These are phyloP conservation scores for Apostichopus parvimensis DNA, from an alignment of 35 echinoderm and acorn worm genomes.

Conservation along the genomic window DNA sequence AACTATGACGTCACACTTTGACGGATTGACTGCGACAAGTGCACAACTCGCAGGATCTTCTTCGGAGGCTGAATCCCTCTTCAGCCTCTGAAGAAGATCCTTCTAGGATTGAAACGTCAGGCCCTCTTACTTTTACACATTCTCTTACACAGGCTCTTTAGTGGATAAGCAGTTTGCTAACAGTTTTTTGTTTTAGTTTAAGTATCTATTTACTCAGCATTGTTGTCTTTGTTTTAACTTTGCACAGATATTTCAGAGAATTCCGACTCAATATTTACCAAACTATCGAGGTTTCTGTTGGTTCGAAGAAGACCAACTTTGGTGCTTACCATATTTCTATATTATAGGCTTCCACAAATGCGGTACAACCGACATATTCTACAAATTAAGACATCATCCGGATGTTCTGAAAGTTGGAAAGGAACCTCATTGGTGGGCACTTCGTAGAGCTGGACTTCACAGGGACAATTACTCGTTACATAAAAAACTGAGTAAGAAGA, in stretches of 20 bases:
- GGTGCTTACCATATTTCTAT: slow-evolving; percentile 38
- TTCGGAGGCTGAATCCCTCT: too few species aligned
- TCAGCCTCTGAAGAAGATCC: too few species aligned
- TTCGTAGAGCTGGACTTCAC: neutral
- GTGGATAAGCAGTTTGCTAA: too few species aligned
- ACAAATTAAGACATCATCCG: slow-evolving; percentile 7
- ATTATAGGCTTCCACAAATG: slow-evolving; percentile 38
- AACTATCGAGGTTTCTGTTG: neutral
- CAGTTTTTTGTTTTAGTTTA: too few species aligned
- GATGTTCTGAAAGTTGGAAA: slow-evolving; percentile 1
- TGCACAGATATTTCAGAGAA: neutral
- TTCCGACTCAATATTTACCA: neutral
- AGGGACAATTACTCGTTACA: slow-evolving; percentile 10
- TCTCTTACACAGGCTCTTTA: too few species aligned
- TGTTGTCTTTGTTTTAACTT: neutral
- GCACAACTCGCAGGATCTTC: too few species aligned
- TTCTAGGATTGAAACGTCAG: too few species aligned
- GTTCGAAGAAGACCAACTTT: neutral
- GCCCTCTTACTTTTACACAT: too few species aligned
- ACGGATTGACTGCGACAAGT: too few species aligned
- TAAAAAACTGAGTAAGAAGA: neutral
- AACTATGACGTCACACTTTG: too few species aligned
- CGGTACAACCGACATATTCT: slow-evolving; percentile 15
- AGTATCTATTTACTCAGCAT: neutral
- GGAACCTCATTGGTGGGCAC: slow-evolving; percentile 40